These are phyloP conservation scores for Eilema caniola DNA, from an alignment of 2,888 invertebrate species.

Conservation along the genomic window DNA sequence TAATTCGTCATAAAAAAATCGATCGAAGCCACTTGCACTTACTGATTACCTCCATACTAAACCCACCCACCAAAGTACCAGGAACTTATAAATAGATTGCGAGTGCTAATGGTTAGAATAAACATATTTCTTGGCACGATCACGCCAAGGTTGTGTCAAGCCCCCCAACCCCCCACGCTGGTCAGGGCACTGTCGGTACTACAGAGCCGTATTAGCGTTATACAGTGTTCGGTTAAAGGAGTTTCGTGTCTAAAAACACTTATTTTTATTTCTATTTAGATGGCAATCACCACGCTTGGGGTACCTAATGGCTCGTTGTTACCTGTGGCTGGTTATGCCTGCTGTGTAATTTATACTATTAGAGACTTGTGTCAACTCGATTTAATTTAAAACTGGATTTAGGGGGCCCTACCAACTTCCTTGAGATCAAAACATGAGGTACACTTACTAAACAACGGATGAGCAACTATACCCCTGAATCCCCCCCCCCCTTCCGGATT, in stretches of 20 bases:
- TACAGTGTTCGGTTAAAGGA: not conserved
- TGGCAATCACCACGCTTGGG: not conserved
- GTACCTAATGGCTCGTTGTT: not conserved
- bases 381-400: too few species aligned
- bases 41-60: too few species aligned
- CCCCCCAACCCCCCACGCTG: too few species aligned
- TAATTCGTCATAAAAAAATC: too few species aligned
- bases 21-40: too few species aligned
- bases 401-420: too few species aligned
- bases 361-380: not conserved
- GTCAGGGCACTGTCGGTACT: not conserved
- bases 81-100: not conserved
- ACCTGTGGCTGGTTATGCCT: not conserved
- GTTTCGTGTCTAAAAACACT: not conserved
- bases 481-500: too few species aligned
- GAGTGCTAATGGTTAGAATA: constrained; percentile 6
- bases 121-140: constrained; percentile 21
- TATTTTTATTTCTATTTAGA: not conserved
- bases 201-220: not conserved
- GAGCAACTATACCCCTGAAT: too few species aligned
- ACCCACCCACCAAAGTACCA: not conserved
- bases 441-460: too few species aligned
- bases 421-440: too few species aligned
- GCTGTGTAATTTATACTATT: not conserved
- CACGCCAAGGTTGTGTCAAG: constrained; percentile 20